Percentiles rank a stretch among this genome's conserved stretches.
Evolutionary conservation across 2,888 invertebrate species (phyloP).

Genomic region (Agrochola macilenta): DNA sequence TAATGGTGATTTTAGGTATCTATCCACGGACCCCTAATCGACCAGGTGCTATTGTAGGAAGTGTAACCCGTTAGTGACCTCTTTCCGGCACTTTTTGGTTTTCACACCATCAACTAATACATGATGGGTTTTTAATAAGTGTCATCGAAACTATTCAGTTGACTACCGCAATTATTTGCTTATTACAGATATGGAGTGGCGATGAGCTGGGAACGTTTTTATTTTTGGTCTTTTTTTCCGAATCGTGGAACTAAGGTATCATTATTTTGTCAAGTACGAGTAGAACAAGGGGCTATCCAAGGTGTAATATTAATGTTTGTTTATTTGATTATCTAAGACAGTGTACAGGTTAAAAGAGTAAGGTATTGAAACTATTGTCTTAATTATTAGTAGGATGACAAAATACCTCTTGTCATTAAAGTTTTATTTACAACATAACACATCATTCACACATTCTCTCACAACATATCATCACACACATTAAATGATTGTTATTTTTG

Average conservation of each 20-base stretch:
- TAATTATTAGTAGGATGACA: not conserved
- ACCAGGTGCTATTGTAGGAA: constrained; percentile 76
- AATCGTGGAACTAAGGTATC: constrained; percentile 13
- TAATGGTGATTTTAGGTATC: not conserved
- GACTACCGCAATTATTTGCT: constrained; percentile 58
- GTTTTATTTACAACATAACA: not conserved
- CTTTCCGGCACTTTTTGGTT: constrained; percentile 71
- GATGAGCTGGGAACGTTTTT: constrained; percentile 60
- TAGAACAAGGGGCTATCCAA: not conserved
- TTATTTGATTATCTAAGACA: not conserved
- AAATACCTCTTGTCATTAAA: not conserved
- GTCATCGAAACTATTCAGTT: constrained; percentile 48
- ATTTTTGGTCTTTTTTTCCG: constrained; percentile 35
- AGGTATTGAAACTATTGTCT: not conserved
- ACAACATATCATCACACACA: no score
- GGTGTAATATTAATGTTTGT: not conserved
- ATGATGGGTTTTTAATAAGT: constrained; percentile 77
- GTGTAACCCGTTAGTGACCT: constrained; percentile 75
- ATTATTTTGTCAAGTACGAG: constrained; percentile 14
- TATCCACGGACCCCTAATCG: constrained; percentile 61
- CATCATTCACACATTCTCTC: no score
- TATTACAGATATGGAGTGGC: constrained; percentile 62
- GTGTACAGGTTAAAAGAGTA: not conserved
- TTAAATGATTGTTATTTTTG: no score
- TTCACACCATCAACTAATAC: constrained; percentile 71